Base-by-base conservation (phyloP, 2,113 vertebrate genomes). In the Leiothrix lutea region DNA sequence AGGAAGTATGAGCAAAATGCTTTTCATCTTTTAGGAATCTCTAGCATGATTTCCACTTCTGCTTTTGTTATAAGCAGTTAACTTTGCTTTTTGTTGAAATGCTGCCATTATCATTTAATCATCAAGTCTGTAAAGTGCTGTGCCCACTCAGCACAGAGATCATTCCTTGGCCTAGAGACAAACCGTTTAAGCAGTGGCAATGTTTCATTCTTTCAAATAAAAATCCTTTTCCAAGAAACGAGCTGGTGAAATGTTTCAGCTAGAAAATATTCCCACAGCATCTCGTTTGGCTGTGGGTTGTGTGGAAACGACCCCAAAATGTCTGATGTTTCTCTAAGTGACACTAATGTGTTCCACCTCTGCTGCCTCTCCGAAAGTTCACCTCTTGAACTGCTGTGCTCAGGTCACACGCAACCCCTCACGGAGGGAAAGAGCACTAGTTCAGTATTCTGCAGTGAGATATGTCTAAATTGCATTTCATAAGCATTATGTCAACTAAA, bases 31-130 rank as follows among this genome's bases (percentile, higher is more conserved):
- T 88, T 44, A 20, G 56, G 51, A 87, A 88, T 77, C 74, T 35
- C 8, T 71, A 60, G 14, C 69, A 25, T 22, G 29, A 82, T 73
- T 38, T 86, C 29, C 26, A 28, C 47, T 96, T 80, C 58, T 90
- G 54, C 42, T 94, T 72, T 80, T 90, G 45, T 64, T 50, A 8
- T 57, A 66, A 83, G 79, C 62, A 47, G 62, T 36, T 77, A 73
- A 58, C 0, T 0, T 66, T 77, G 38, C 64, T 88, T 80, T 77
- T 65, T 86, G 79, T 42, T 97, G 94, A 93, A 94, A 86, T 50
- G 47, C 42, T 95, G 75, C 75, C 86, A 74, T 93, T 86, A 83
- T 66, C 33, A 78, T 92, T 83, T 94, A 90, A 83, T 94, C 86
- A 93, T 73, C 88, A 44, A 22, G 60, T 54, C 26, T 86, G 80